phyloP scores from a whole-genome alignment of 2,888 invertebrate species.

The Scotopteryx bipunctaria region DNA sequence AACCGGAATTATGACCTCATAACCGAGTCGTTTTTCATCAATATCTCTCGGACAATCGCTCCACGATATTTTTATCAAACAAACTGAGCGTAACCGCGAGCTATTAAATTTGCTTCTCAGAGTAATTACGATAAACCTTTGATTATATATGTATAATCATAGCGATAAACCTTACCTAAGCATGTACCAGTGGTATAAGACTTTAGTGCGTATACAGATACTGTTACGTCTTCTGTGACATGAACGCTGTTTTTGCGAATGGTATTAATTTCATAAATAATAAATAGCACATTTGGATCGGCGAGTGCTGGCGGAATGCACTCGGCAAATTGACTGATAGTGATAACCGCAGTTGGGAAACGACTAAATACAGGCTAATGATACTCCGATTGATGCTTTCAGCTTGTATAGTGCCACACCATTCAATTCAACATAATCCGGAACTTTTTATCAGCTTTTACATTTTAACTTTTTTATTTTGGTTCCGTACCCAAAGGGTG shows the following conservation, averaged over 20 bases:
- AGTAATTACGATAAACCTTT: no score
- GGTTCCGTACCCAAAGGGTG: no score
- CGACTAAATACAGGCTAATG: slow-evolving; percentile 81
- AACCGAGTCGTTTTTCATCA: no score
- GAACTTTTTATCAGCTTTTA: no score
- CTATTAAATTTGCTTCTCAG: no score
- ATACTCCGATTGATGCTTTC: slow-evolving; percentile 68
- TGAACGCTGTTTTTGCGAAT: slow-evolving; percentile 66
- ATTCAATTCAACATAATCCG: not conserved
- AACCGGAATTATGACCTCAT: no score
- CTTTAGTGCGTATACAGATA: not conserved
- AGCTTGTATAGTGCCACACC: slow-evolving; percentile 26
- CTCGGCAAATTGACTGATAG: slow-evolving; percentile 80
- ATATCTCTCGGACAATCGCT: no score
- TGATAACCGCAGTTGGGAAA: slow-evolving; percentile 78
- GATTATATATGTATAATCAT: no score
- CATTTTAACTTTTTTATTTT: no score
- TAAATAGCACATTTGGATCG: slow-evolving; percentile 72
- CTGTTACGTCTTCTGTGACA: slow-evolving; percentile 9
- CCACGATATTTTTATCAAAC: no score
- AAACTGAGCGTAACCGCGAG: no score
- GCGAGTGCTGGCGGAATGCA: slow-evolving; percentile 73
- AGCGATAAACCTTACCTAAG: no score
- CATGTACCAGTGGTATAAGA: not conserved
- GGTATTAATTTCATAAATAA: slow-evolving; percentile 80